Percentiles rank a stretch among this genome's conserved stretches.
Evolutionary conservation across 2,888 invertebrate genomes (phyloP).

Genomic region (Carabus problematicus): DNA sequence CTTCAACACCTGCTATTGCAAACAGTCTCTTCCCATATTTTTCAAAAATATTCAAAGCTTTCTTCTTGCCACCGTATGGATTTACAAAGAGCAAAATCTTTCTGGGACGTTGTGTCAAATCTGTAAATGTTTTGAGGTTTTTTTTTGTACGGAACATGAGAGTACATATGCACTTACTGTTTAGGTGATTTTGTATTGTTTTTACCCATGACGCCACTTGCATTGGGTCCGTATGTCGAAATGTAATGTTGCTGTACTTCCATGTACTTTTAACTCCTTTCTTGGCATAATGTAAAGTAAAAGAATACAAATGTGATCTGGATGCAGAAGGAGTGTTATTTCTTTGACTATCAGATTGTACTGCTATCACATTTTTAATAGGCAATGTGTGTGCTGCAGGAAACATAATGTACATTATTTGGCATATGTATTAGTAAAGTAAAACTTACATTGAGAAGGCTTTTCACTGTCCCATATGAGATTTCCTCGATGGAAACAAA

Average conservation of each 20-base stretch:
- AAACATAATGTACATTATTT: slow-evolving; percentile 33
- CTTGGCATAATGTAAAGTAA: slow-evolving; percentile 70
- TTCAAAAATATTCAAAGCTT: slow-evolving; percentile 75
- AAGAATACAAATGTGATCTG: slow-evolving; percentile 59
- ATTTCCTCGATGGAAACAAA: slow-evolving; percentile 68
- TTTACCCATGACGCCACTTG: slow-evolving; percentile 71
- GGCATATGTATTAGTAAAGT: slow-evolving; percentile 23
- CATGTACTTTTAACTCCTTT: slow-evolving; percentile 65
- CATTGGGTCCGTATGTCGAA: slow-evolving; percentile 67
- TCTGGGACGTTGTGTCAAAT: slow-evolving; percentile 68
- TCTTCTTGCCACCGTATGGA: slow-evolving; percentile 82
- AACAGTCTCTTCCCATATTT: slow-evolving; percentile 74
- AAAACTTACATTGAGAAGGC: slow-evolving; percentile 63
- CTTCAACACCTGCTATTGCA: slow-evolving; percentile 69
- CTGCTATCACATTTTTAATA: slow-evolving; percentile 65
- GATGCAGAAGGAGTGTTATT: slow-evolving; percentile 55
- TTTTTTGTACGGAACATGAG: not conserved
- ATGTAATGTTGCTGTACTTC: slow-evolving; percentile 64
- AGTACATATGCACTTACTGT: slow-evolving; percentile 56
- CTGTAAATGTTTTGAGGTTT: slow-evolving; percentile 54
- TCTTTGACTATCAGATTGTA: slow-evolving; percentile 60
- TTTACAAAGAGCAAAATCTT: slow-evolving; percentile 81
- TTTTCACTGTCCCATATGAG: slow-evolving; percentile 70
- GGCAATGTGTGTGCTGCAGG: slow-evolving; percentile 63
- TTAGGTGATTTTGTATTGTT: slow-evolving; percentile 64